Evolutionary conservation across 1,140 invertebrate species (phyloP).

Genomic region (Ips typographus): DNA sequence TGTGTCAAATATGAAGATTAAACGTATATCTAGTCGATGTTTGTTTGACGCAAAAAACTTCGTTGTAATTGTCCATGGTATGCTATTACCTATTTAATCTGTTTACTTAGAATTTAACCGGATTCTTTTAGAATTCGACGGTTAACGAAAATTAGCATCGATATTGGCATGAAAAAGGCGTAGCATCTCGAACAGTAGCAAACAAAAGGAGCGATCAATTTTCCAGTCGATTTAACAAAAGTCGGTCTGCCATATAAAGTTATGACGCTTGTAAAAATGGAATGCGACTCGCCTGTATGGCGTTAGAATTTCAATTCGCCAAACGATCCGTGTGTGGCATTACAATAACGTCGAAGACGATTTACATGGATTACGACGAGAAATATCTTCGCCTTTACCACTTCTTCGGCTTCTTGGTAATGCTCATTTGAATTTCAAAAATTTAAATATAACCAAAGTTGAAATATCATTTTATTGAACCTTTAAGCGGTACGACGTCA

Average conservation of each 20-base stretch:
- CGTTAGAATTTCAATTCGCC: constrained; percentile 15
- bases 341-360: constrained; percentile 2
- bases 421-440: constrained; percentile 14
- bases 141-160: too few relatives aligned
- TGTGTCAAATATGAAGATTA: too few relatives aligned
- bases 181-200: background rate
- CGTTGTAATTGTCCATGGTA: too few relatives aligned
- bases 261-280: constrained; percentile 22
- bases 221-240: constrained; percentile 6
- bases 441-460: too few relatives aligned
- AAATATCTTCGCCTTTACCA: background rate
- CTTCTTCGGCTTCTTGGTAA: background rate
- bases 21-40: too few relatives aligned
- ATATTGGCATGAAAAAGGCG: too few relatives aligned
- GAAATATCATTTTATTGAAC: too few relatives aligned
- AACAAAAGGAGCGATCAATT: background rate
- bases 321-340: constrained; percentile 13
- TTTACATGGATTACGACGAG: constrained; percentile 14
- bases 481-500: too few relatives aligned
- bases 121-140: too few relatives aligned
- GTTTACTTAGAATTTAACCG: too few relatives aligned
- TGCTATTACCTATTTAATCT: too few relatives aligned
- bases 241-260: constrained; percentile 4
- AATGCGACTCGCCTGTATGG: constrained; percentile 18
- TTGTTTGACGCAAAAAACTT: too few relatives aligned